Evolutionary conservation across 2,888 invertebrate genomes (phyloP).

Genomic region (Tridacna gigas): DNA sequence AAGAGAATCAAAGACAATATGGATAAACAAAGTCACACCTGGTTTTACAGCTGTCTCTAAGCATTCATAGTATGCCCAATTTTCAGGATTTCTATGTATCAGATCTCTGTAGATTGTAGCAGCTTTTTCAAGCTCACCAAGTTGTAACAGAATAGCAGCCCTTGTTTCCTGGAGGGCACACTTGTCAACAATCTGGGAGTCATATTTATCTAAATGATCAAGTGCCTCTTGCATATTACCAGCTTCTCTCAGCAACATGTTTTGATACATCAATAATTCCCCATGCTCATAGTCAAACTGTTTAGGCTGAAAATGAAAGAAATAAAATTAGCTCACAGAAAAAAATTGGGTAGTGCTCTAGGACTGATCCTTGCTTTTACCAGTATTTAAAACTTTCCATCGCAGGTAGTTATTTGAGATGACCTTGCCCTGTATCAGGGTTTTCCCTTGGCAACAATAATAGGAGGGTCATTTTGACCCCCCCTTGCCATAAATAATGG

Average conservation of each 20-base stretch:
- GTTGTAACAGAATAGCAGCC: constrained; percentile 83
- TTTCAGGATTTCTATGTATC: constrained; percentile 97
- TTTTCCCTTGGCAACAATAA: no score
- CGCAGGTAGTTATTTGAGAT: no score
- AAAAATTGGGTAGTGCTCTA: no score
- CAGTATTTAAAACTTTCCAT: no score
- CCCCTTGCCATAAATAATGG: no score
- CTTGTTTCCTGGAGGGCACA: constrained; percentile 95
- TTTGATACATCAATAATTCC: constrained; percentile 98
- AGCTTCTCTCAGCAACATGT: constrained; percentile 97
- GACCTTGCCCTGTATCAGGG: no score
- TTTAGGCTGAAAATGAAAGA: constrained; percentile 77
- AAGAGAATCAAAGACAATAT: neutral
- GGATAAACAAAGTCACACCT: constrained; percentile 75
- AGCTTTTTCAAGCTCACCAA: constrained; percentile 88
- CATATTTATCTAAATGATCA: constrained; percentile 93
- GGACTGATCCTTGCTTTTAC: no score
- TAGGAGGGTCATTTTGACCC: no score
- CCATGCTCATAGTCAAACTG: constrained; percentile 96
- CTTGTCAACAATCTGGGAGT: constrained; percentile 97
- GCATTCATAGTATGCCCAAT: constrained; percentile 95
- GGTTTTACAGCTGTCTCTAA: constrained; percentile 94
- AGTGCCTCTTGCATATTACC: constrained; percentile 94
- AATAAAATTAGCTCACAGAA: neutral
- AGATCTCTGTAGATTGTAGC: constrained; percentile 92